Evolutionary conservation across 2,797 vertebrate species (phyloP).

Genomic region (Sebastes trivittatus): DNA sequence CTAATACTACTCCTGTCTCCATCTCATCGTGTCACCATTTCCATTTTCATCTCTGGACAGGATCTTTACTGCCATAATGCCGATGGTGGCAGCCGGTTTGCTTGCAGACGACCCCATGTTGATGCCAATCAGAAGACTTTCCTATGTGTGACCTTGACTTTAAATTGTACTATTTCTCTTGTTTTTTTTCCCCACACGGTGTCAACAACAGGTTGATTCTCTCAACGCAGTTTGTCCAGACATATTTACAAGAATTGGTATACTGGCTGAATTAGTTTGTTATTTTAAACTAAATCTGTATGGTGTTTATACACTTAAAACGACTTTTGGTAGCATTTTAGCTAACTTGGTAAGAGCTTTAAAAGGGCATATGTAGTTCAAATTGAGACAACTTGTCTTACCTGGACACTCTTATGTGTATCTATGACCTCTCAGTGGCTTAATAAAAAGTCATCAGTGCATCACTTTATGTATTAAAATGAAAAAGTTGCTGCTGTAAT

Average conservation of each 20-base stretch:
- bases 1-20: slow-evolving; percentile 29
- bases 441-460: background rate
- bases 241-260: background rate
- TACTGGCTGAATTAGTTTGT: background rate
- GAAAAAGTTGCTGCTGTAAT: background rate
- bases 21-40: slow-evolving; percentile 60
- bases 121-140: slow-evolving; percentile 92
- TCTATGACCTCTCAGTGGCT: slow-evolving; percentile 7
- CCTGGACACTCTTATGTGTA: background rate
- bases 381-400: background rate
- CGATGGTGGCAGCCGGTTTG: slow-evolving; percentile 95
- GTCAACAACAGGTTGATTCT: background rate
- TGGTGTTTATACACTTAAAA: background rate
- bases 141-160: slow-evolving; percentile 83
- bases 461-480: background rate
- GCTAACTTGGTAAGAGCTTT: slow-evolving; percentile 8
- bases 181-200: background rate
- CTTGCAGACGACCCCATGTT: slow-evolving; percentile 92
- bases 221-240: background rate
- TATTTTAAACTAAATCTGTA: background rate
- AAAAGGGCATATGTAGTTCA: background rate
- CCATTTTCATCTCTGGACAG: slow-evolving; percentile 76
- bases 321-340: background rate
- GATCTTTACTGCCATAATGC: slow-evolving; percentile 97
- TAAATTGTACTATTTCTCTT: background rate